These are phyloP conservation scores for Drosophila suzukii DNA, from an alignment of 1,140 invertebrate genomes.

Conservation along the genomic window DNA sequence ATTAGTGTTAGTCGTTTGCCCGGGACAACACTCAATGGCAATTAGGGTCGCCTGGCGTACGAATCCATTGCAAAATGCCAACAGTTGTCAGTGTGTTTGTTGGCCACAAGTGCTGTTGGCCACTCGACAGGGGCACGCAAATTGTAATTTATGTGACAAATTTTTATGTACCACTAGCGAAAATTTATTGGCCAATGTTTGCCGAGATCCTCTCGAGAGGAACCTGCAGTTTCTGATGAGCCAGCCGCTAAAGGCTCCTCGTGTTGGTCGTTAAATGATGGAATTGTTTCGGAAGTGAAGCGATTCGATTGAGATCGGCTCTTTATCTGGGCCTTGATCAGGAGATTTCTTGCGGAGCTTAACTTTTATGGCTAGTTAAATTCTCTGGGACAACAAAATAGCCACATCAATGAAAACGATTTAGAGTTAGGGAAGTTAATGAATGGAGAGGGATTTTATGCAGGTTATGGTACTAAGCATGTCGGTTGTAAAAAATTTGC, in stretches of 20 bases:
- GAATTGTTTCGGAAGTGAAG: constrained; percentile 18
- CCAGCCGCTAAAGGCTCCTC: constrained; percentile 14
- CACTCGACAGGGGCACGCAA: constrained; percentile 68
- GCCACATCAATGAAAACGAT: not conserved
- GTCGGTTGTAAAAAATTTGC: too few species aligned
- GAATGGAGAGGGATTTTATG: not conserved
- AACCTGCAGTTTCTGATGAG: constrained; percentile 24
- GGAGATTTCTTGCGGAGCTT: not conserved
- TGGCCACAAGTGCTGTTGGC: constrained; percentile 34
- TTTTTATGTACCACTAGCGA: constrained; percentile 67
- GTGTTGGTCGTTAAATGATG: constrained; percentile 23
- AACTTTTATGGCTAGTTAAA: not conserved
- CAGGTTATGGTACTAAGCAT: too few species aligned
- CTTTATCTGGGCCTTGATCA: constrained; percentile 12
- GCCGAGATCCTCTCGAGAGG: constrained; percentile 12
- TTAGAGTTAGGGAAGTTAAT: not conserved
- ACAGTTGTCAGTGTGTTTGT: constrained; percentile 11
- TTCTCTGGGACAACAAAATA: not conserved
- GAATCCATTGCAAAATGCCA: constrained; percentile 62
- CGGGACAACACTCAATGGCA: constrained; percentile 78
- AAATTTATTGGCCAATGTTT: constrained; percentile 65
- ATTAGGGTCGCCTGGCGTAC: constrained; percentile 68
- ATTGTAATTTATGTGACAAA: constrained; percentile 83
- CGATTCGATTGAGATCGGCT: not conserved
- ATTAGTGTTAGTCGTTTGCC: constrained; percentile 72